A percentile compares a stretch with the other conserved stretches of the same genome.
phyloP scores from a whole-genome alignment of 2,888 invertebrate species.

The Volucella inflata region DNA sequence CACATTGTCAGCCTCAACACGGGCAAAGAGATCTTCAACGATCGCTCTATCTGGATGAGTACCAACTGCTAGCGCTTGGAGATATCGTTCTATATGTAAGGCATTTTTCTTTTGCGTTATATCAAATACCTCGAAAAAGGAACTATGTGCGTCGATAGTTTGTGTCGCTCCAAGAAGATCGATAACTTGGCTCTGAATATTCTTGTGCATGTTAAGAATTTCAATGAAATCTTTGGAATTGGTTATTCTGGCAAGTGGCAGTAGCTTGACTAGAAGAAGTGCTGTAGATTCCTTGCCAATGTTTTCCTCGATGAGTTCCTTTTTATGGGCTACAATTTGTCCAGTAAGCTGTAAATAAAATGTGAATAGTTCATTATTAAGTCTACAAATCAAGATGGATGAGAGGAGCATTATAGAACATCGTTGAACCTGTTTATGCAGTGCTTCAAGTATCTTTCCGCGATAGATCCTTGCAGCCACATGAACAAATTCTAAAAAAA shows the following conservation, averaged over 20 bases:
- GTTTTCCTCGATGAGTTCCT: slow-evolving; percentile 85
- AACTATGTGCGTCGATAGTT: slow-evolving; percentile 87
- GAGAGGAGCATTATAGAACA: too few relatives aligned
- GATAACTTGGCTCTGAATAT: slow-evolving; percentile 86
- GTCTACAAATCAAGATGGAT: too few relatives aligned
- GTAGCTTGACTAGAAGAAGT: slow-evolving; percentile 86
- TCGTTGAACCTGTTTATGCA: too few relatives aligned
- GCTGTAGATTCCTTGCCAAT: slow-evolving; percentile 88
- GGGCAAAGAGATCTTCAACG: slow-evolving; percentile 81
- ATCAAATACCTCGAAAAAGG: slow-evolving; percentile 87
- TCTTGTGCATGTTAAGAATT: slow-evolving; percentile 81
- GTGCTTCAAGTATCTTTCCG: too few relatives aligned
- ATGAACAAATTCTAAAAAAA: too few relatives aligned
- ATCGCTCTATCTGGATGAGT: slow-evolving; percentile 86
- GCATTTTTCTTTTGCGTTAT: slow-evolving; percentile 84
- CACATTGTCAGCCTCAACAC: slow-evolving; percentile 81
- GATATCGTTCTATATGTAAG: slow-evolving; percentile 88
- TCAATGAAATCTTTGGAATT: slow-evolving; percentile 85
- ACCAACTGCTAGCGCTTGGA: slow-evolving; percentile 89
- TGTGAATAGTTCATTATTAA: too few relatives aligned
- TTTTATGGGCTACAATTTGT: slow-evolving; percentile 85
- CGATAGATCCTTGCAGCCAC: too few relatives aligned
- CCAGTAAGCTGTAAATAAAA: slow-evolving; percentile 84
- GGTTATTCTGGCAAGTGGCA: slow-evolving; percentile 86
- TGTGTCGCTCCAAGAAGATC: slow-evolving; percentile 90